These are phyloP conservation scores for Paracentrotus lividus DNA, from an alignment of 53 echinoderm and acorn worm genomes.

Conservation along the genomic window DNA sequence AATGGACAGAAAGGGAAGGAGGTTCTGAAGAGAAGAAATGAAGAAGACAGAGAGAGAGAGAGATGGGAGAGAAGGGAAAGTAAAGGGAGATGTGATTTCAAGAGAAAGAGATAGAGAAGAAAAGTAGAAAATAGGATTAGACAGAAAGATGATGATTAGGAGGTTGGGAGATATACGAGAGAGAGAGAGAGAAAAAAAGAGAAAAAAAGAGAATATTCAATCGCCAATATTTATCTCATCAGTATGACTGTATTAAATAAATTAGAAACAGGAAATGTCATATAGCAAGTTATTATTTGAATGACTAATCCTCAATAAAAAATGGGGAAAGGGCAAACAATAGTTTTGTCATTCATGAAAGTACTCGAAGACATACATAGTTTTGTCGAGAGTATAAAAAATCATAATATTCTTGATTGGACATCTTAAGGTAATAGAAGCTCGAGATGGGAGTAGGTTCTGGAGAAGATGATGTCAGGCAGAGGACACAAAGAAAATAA, in stretches of 20 bases:
- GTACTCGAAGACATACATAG: background rate
- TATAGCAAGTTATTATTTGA: background rate
- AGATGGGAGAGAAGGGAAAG: background rate
- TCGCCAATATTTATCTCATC: background rate
- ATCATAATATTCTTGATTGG: background rate
- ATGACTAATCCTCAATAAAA: background rate
- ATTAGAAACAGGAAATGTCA: background rate
- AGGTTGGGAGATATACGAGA: no score
- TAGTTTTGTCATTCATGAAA: background rate
- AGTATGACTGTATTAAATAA: background rate
- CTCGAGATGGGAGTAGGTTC: background rate
- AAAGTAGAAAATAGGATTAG: background rate
- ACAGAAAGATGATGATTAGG: no score
- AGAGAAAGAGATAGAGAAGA: background rate
- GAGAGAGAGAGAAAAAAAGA: background rate
- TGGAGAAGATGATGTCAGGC: constrained; percentile 21
- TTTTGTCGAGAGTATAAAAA: background rate
- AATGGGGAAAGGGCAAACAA: background rate
- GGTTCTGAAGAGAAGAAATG: background rate
- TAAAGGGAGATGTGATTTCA: background rate
- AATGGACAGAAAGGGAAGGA: background rate
- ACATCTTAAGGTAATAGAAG: background rate
- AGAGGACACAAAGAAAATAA: background rate
- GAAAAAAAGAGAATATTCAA: background rate
- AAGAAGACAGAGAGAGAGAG: background rate